Conservation (phyloP, 2,113 vertebrate species). For the Anser brachyrhynchus region DNA sequence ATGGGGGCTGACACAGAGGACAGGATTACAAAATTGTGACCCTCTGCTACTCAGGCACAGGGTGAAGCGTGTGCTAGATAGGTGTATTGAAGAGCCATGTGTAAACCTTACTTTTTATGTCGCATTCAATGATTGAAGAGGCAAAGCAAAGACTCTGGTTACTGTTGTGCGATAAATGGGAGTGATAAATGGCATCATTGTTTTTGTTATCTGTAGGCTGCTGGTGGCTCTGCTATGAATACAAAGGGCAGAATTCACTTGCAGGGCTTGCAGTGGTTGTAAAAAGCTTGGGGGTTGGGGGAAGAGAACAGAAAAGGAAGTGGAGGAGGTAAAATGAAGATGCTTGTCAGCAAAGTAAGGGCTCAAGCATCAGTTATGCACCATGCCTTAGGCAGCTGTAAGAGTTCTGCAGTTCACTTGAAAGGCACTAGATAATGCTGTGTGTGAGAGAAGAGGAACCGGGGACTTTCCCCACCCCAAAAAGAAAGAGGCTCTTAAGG, state of each 20-base stretch:
- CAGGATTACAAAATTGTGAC: neutral
- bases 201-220: conserved; percentile 34
- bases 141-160: neutral
- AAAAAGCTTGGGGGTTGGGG: neutral
- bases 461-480: neutral
- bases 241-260: conserved; percentile 60
- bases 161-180: neutral
- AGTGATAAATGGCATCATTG: conserved; percentile 47
- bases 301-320: conserved; percentile 25
- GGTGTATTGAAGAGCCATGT: neutral
- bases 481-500: neutral
- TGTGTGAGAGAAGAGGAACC: neutral
- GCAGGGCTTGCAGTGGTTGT: neutral
- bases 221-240: conserved; percentile 17
- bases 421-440: neutral
- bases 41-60: neutral
- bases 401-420: neutral
- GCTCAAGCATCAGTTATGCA: neutral
- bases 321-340: conserved; percentile 2
- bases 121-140: neutral
- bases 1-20: neutral
- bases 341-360: neutral
- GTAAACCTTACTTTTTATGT: neutral
- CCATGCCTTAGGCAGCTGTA: neutral
- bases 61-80: neutral